Evolutionary conservation across 2,113 vertebrate genomes (phyloP), one percentile per base, ranked within the genome.

Genomic region (Calypte anna): DNA sequence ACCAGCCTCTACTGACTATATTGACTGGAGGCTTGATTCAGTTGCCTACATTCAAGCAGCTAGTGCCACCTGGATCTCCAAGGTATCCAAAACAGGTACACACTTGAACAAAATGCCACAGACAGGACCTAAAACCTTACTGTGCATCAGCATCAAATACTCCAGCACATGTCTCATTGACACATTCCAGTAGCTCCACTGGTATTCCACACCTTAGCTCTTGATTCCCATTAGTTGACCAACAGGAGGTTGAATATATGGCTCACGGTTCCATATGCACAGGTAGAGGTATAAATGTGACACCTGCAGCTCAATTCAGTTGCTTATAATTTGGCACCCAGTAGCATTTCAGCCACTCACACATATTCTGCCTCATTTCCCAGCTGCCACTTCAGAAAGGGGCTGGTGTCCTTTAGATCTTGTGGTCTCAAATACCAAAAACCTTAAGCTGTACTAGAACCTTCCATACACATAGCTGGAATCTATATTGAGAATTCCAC

Each of bases 141-240:
- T 44, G 36, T 38, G 36, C 7, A 31, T 40, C 11, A 40, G 40
- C 44, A n/a, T 51, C 28, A 66, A 40, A 43, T 22, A 21, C 28
- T 16, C 18, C 3, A 22, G 58, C 21, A 31, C 0, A 0, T 8
- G 14, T 62, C 63, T 78, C 6, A 1, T 36, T 40, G 53, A 48
- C 28, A 53, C 13, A 5, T 6, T 21, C 33, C 40, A 40, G 40
- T 40, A 12, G 40, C 40, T 40, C 40, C 40, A 40, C 40, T 40
- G 40, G 40, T 40, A 40, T 40, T 40, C 40, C 46, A 53, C 28
- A 48, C 46, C 44, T 66, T 3, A 70, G 22, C 40, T 89, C 61
- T 74, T 38, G 69, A 51, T 21, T 48, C 9, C 66, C 57, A 36
- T 55, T 67, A 40, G 33, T 3, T 55, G 21, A 61, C 33, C 28